phyloP scores from a whole-genome alignment of 2,888 invertebrate species.

The Aphidius colemani region DNA sequence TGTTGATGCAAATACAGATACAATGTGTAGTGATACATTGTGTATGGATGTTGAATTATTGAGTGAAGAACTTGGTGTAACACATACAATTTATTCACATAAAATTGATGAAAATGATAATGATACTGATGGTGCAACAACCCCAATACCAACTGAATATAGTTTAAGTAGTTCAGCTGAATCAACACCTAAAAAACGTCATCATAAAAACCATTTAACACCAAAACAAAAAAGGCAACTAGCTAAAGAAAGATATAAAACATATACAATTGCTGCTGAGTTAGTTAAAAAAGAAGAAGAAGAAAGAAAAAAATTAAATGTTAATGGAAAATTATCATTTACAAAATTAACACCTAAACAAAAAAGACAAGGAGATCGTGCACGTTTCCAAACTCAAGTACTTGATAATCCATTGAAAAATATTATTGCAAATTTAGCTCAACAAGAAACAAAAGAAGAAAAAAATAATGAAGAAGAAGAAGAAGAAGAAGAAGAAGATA shows the following conservation, averaged over 20 bases:
- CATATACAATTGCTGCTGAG: constrained; percentile 77
- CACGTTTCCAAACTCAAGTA: constrained; percentile 73
- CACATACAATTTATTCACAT: constrained; percentile 31
- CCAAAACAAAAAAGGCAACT: constrained; percentile 78
- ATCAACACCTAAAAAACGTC: constrained; percentile 73
- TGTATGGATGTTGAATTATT: constrained; percentile 64
- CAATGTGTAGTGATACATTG: constrained; percentile 62
- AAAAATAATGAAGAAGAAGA: constrained; percentile 12
- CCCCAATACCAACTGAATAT: constrained; percentile 72
- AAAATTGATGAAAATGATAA: constrained; percentile 61
- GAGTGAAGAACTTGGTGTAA: constrained; percentile 49
- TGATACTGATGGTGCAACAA: constrained; percentile 67
- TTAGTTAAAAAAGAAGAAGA: constrained; percentile 62
- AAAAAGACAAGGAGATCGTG: constrained; percentile 69
- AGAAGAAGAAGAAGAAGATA: constrained; percentile 5
- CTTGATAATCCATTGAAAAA: constrained; percentile 55
- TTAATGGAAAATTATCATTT: constrained; percentile 42
- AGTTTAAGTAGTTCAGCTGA: constrained; percentile 70
- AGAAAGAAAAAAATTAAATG: constrained; percentile 43
- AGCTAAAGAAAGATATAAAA: constrained; percentile 80
- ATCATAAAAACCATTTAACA: constrained; percentile 63
- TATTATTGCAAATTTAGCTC: constrained; percentile 26
- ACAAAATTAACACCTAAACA: constrained; percentile 68
- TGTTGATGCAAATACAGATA: constrained; percentile 57
- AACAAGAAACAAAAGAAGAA: constrained; percentile 5